phyloP scores from a whole-genome alignment of 2,888 invertebrate species.

The Biston stratarius region DNA sequence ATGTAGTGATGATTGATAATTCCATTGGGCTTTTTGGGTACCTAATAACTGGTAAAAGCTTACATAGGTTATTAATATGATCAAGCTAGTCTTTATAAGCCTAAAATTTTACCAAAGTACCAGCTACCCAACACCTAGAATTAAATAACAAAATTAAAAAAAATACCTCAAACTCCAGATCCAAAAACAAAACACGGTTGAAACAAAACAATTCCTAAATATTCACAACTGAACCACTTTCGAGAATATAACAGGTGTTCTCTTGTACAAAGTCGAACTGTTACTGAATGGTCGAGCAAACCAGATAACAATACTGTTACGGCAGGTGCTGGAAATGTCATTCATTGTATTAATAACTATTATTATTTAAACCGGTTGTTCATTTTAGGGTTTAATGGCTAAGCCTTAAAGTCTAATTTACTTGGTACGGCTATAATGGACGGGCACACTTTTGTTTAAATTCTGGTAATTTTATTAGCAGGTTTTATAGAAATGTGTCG shows the following conservation, averaged over 20 bases:
- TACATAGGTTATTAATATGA: no score
- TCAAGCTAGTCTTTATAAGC: no score
- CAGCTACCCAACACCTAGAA: no score
- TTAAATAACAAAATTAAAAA: conserved; percentile 15
- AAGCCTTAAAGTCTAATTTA: conserved; percentile 27
- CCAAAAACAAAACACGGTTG: conserved; percentile 34
- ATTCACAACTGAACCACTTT: conserved; percentile 23
- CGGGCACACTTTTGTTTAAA: conserved; percentile 31
- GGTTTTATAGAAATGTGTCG: conserved; percentile 24
- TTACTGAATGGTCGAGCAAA: conserved; percentile 34
- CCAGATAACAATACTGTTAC: conserved; percentile 38
- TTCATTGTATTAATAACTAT: conserved; percentile 44
- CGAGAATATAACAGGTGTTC: conserved; percentile 28
- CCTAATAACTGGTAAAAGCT: no score
- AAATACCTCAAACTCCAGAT: conserved; percentile 37
- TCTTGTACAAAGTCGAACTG: conserved; percentile 31
- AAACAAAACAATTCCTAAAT: conserved; percentile 19
- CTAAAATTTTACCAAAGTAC: no score
- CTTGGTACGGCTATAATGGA: conserved; percentile 30
- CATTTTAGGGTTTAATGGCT: conserved; percentile 31
- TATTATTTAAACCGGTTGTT: conserved; percentile 25
- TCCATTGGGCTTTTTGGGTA: no score
- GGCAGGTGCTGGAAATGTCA: conserved; percentile 42
- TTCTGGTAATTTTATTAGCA: conserved; percentile 40
- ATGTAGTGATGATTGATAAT: no score